Evolutionary conservation across 2,797 vertebrate species (phyloP), one percentile per base, ranked within the genome.

Genomic region (Heterohyrax brucei): DNA sequence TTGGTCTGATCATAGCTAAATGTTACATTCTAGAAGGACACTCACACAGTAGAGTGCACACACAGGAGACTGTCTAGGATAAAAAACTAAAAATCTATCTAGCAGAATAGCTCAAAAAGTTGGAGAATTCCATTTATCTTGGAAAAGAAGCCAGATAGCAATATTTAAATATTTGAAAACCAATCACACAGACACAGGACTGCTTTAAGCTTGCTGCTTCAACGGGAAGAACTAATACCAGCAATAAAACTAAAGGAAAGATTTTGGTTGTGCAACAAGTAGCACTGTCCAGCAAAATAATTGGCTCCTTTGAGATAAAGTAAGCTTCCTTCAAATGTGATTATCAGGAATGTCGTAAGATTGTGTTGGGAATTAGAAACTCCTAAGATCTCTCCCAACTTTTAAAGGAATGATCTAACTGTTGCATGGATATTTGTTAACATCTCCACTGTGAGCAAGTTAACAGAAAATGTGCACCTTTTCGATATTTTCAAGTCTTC

Each of bases 241-340:
- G 39, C 21, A 77, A 30, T 30, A 33, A 93, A 93, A 88, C 83
- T 26, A 86, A 93, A 64, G 26, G 95, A 72, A 77, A 28, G 85
- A 92, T 88, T 78, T 48, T 48, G 46, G 48, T 79, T 91, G 30
- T 50, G 91, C 79, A 91, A 64, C 33, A 89, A 93, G 77, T 56
- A 78, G 33, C 26, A 93, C 30, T 84, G 76, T 72, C 92, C 75
- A 48, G 81, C 56, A 77, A 94, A 96, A 90, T 86, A 94, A 94
- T 21, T 92, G 78, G 50, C 39, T 96, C 93, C 86, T 72, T 62
- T 66, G 76, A 94, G 59, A 80, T 50, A 19, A 66, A 89, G 50
- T 59, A 28, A 96, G n/a, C 73, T 39, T 75, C 87, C 84, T 62
- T 76, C 78, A 91, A 79, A 94, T 30, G 10, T 82, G 92, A 75